A percentile compares a stretch with the other conserved stretches of the same genome.
Evolutionary conservation across 1,140 invertebrate species (phyloP).

Genomic region (Drosophila littoralis): DNA sequence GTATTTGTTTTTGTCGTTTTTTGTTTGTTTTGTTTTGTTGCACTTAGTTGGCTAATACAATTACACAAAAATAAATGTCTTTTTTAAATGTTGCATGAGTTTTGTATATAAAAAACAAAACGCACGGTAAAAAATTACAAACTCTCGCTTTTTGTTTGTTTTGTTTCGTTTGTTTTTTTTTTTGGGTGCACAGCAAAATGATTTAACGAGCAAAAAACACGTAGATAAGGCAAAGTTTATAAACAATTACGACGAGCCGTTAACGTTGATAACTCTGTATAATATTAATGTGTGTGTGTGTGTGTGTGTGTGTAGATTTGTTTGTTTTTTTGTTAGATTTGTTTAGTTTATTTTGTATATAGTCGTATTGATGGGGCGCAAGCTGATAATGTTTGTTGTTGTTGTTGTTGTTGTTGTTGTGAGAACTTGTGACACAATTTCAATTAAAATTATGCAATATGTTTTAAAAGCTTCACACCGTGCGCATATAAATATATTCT

Average conservation of each 20-base stretch:
- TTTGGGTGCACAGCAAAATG: slow-evolving; percentile 59
- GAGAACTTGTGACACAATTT: slow-evolving; percentile 51
- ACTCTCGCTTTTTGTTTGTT: slow-evolving; percentile 44
- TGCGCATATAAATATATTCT: slow-evolving; percentile 32
- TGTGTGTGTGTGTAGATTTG: slow-evolving; percentile 3
- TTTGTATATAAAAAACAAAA: slow-evolving; percentile 25
- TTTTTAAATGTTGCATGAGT: slow-evolving; percentile 46
- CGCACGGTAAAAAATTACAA: slow-evolving; percentile 39
- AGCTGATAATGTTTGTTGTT: slow-evolving; percentile 22
- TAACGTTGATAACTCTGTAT: slow-evolving; percentile 37
- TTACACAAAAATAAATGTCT: slow-evolving; percentile 71
- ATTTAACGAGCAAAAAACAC: slow-evolving; percentile 65
- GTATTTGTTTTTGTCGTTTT: not conserved
- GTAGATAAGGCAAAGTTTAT: slow-evolving; percentile 68
- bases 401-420: not conserved
- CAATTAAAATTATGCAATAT: slow-evolving; percentile 41
- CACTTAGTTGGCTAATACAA: slow-evolving; percentile 68
- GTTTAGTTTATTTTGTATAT: slow-evolving; percentile 6
- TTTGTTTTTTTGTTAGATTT: slow-evolving; percentile 14
- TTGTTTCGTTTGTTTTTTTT: slow-evolving; percentile 37
- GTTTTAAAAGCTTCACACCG: slow-evolving; percentile 49
- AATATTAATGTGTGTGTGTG: too few species aligned
- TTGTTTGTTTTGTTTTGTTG: slow-evolving; percentile 31
- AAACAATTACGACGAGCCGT: slow-evolving; percentile 54
- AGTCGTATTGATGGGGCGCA: slow-evolving; percentile 19